Conservation (phyloP, 1,140 invertebrate species). For the Formica selysi region DNA sequence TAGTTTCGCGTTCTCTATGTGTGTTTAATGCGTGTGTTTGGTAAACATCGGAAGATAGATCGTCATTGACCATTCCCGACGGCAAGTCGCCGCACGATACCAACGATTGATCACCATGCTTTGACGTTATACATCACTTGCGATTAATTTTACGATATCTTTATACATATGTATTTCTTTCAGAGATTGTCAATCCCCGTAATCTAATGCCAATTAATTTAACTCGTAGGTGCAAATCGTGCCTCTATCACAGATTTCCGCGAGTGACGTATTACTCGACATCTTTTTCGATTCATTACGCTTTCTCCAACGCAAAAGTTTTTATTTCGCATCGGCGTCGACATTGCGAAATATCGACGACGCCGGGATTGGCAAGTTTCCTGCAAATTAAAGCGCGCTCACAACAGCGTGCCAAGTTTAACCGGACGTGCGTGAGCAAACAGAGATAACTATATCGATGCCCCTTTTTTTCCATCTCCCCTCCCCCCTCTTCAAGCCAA, state of each 20-base stretch:
- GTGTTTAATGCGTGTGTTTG: slow-evolving; percentile 4
- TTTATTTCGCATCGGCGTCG: background rate
- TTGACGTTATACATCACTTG: background rate
- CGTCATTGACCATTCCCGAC: slow-evolving; percentile 9
- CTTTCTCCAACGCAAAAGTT: background rate
- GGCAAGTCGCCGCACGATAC: background rate
- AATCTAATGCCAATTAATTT: background rate
- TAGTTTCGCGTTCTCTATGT: slow-evolving; percentile 23
- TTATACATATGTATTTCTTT: background rate
- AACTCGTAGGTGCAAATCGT: background rate
- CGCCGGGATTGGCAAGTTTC: slow-evolving; percentile 43
- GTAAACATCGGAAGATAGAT: slow-evolving; percentile 51
- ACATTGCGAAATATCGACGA: slow-evolving; percentile 19
- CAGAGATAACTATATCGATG: slow-evolving; percentile 60
- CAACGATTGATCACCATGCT: background rate
- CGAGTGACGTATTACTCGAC: background rate
- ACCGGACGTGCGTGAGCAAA: slow-evolving; percentile 59
- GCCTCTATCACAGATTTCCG: background rate
- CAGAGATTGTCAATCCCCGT: background rate
- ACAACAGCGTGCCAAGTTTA: slow-evolving; percentile 47
- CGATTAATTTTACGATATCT: background rate
- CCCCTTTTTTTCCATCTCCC: background rate
- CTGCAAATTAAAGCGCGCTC: slow-evolving; percentile 50
- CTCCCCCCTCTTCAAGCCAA: background rate
- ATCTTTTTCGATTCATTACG: background rate